A percentile compares a stretch with the other conserved stretches of the same genome.
phyloP scores from a whole-genome alignment of 2,888 invertebrate species.

The Pteria penguin region DNA sequence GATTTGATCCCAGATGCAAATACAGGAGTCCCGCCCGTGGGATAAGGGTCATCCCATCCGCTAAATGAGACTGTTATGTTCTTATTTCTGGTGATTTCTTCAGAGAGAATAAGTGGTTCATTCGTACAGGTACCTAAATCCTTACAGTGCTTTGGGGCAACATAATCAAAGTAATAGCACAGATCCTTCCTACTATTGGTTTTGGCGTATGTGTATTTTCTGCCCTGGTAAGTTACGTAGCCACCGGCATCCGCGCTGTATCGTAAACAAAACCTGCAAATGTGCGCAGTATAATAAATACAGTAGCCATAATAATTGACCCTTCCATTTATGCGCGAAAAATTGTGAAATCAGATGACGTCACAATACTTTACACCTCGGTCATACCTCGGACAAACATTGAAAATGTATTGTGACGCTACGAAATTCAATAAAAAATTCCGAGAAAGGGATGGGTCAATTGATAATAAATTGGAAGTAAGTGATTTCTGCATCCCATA shows the following conservation, averaged over 20 bases:
- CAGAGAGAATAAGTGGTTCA: conserved; percentile 34
- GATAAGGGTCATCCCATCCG: conserved; percentile 48
- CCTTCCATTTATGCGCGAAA: too few relatives aligned
- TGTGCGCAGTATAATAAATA: too few relatives aligned
- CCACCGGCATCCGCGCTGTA: conserved; percentile 13
- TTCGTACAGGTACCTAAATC: background rate
- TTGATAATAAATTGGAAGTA: too few relatives aligned
- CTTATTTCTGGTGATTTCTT: conserved; percentile 14
- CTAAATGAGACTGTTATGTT: conserved; percentile 13
- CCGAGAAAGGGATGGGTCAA: too few relatives aligned
- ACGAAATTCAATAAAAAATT: too few relatives aligned
- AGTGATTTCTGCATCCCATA: too few relatives aligned
- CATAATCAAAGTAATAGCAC: conserved; percentile 29
- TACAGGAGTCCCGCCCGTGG: background rate
- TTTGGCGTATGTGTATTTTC: conserved; percentile 12
- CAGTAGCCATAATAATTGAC: too few relatives aligned
- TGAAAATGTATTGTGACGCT: too few relatives aligned
- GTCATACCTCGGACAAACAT: too few relatives aligned
- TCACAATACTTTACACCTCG: too few relatives aligned
- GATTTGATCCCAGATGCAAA: conserved; percentile 43
- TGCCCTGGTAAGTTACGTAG: background rate
- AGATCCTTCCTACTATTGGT: background rate
- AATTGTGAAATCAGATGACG: too few relatives aligned
- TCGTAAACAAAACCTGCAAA: conserved; percentile 18
- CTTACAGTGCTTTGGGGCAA: conserved; percentile 24